A percentile compares a stretch with the other conserved stretches of the same genome.
Evolutionary conservation across 2,113 vertebrate species (phyloP).

Genomic region (Meriones unguiculatus): DNA sequence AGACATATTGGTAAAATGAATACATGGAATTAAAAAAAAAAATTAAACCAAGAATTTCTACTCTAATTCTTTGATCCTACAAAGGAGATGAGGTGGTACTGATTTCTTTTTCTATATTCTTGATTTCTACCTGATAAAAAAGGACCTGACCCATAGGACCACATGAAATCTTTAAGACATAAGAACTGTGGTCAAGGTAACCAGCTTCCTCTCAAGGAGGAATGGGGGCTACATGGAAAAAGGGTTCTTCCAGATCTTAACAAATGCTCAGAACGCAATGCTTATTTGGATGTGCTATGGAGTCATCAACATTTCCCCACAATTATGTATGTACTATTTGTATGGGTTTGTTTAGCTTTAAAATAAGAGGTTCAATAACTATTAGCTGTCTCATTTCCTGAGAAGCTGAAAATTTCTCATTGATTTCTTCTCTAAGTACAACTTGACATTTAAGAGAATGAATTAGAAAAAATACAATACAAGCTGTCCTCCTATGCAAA

Average conservation of each 20-base stretch:
- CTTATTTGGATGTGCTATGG: not conserved
- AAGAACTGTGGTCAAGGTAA: constrained; percentile 18
- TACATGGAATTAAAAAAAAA: not conserved
- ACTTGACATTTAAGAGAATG: constrained; percentile 48
- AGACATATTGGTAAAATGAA: not conserved
- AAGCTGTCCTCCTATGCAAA: not conserved
- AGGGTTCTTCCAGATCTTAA: not conserved
- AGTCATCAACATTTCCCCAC: not conserved
- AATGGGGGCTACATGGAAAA: not conserved
- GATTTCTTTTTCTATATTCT: not conserved
- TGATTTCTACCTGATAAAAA: not conserved
- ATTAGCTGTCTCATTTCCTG: not conserved
- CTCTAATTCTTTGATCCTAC: not conserved
- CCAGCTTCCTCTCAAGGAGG: not conserved
- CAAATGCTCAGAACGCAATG: not conserved
- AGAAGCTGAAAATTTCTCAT: not conserved
- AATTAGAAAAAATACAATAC: constrained; percentile 34
- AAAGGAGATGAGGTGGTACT: not conserved
- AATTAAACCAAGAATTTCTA: not conserved
- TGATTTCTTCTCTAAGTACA: not conserved
- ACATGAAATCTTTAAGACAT: not conserved
- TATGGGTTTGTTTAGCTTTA: not conserved
- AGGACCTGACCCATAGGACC: not conserved
- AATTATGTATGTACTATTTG: not conserved
- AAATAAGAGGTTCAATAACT: constrained; percentile 34